These are phyloP conservation scores for Psephotus haematonotus DNA, from an alignment of 2,113 vertebrate species.

Conservation along the genomic window DNA sequence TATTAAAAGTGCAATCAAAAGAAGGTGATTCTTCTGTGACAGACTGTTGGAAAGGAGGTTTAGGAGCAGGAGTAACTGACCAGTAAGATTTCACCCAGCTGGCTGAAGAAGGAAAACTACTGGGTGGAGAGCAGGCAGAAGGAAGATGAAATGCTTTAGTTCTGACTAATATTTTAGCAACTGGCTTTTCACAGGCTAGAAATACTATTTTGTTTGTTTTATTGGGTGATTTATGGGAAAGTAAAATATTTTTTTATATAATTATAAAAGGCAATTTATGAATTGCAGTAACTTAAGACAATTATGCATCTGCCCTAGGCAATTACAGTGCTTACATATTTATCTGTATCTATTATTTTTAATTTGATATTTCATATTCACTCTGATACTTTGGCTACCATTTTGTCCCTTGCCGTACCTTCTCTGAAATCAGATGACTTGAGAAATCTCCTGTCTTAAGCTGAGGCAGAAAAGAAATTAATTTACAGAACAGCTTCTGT, in stretches of 20 bases:
- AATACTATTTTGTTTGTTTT: not conserved
- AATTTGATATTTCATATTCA: not conserved
- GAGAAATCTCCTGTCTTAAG: not conserved
- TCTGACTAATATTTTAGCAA: not conserved
- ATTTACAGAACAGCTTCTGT: not conserved
- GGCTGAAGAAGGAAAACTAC: not conserved
- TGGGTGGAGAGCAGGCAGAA: not conserved
- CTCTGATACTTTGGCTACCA: not conserved
- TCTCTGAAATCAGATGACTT: not conserved
- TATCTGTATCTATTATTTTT: not conserved
- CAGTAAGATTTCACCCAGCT: not conserved
- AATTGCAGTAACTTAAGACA: not conserved
- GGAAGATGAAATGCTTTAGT: not conserved
- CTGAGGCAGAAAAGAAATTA: not conserved
- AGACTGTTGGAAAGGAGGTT: not conserved
- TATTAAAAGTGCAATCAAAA: not conserved
- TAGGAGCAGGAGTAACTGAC: not conserved
- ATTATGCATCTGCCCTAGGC: not conserved
- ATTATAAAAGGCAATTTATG: not conserved
- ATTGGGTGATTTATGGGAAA: not conserved
- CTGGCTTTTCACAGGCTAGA: not conserved
- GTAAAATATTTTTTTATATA: not conserved
- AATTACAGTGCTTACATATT: not conserved
- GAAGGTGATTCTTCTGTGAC: not conserved
- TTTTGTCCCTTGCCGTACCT: not conserved